Percentiles rank a stretch among this genome's conserved stretches.
These are phyloP conservation scores for Setophaga petechia DNA, from an alignment of 2,113 vertebrate species.

Conservation along the genomic window DNA sequence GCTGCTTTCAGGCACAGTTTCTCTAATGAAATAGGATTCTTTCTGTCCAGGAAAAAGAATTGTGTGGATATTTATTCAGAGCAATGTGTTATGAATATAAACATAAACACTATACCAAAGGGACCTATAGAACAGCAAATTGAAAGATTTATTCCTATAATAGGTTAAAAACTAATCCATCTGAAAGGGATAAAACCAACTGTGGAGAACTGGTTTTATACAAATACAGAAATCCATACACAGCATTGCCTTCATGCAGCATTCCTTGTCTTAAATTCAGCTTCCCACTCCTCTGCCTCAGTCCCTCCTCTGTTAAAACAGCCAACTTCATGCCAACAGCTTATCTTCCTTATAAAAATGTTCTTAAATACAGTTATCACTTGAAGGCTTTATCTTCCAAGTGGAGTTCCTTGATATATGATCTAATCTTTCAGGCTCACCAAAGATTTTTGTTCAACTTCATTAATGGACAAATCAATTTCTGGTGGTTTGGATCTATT, in stretches of 20 bases:
- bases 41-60: neutral
- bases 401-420: neutral
- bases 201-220: neutral
- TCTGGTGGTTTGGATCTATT: neutral
- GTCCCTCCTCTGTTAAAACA: neutral
- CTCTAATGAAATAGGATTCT: neutral
- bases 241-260: neutral
- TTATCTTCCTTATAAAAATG: neutral
- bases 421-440: neutral
- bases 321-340: neutral
- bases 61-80: neutral
- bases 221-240: neutral
- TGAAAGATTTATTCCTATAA: neutral
- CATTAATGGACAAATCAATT: neutral
- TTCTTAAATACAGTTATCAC: neutral
- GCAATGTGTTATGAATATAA: neutral
- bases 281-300: neutral
- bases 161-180: neutral
- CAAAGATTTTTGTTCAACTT: neutral
- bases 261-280: neutral
- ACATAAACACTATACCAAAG: neutral
- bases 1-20: neutral
- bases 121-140: neutral
- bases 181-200: neutral
- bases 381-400: constrained; percentile 25